Base-by-base conservation (phyloP, 2,888 invertebrate genomes). In the Acleris laterana region DNA sequence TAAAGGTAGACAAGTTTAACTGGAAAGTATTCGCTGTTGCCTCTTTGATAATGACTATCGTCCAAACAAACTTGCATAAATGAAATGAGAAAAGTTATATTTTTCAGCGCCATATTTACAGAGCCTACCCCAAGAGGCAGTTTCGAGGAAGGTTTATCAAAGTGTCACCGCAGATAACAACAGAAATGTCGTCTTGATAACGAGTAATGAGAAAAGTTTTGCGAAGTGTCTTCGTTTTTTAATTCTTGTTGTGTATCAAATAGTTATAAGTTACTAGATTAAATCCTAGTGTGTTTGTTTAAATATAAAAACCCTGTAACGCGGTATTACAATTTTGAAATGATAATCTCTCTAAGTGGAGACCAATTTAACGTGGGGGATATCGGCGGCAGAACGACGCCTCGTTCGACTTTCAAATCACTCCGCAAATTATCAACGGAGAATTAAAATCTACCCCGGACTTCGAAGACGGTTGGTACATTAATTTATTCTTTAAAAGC, bases 401-500 rank as follows among this genome's bases (percentile, higher is more conserved):
- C 56, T 50, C 51, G 9, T 20, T 32, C 44, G 9, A 44, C 66
- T 56, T 61, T 60, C 56, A 69, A 62, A 68, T 59, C 68, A 59
- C 63, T 67, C 48, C 25, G 44, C 38, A 58, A 44, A 60, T 63
- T 63, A 62, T 58, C 50, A 53, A 46, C 11, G 58, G 48, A 25
- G 63, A 66, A 61, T 62, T 62, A 44, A 76, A 76, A 74, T 77
- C 75, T 76, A 73, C 74, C 74, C 71, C 72, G 68, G 74, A 76
- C 71, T 77, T 77, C 69, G 55, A 55, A 68, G 68, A 73, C 71
- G 72, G 76, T 74, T 72, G 80, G 77, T 77, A 80, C 85, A 85
- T 86, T 88, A 85, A 88, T 90, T 65, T 89, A 88, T 87, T 84
- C 80, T 85, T 68, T 87, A 87, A 88, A 90, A 89, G 89, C 84